Conservation (phyloP, 2,113 vertebrate species). For the Desmodus rotundus region DNA sequence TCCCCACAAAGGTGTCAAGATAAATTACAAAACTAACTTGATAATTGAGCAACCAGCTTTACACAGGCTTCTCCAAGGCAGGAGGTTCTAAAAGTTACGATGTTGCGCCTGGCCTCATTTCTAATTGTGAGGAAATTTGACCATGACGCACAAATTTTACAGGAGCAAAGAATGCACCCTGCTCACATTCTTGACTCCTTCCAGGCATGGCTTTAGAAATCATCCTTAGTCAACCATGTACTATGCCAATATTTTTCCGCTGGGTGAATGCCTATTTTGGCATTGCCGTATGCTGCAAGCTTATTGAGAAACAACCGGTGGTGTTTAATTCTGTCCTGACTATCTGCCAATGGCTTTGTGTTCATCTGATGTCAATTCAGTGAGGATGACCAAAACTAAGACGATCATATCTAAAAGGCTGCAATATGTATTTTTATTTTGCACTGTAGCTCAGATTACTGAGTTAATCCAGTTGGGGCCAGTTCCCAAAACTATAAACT, state of each 20-base stretch:
- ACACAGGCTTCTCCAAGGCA: background rate
- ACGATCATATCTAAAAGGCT: background rate
- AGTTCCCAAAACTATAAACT: background rate
- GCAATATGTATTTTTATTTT: background rate
- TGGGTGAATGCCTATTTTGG: background rate
- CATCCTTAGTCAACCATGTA: background rate
- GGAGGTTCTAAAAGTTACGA: background rate
- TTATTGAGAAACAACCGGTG: background rate
- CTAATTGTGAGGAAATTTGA: background rate
- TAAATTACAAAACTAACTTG: background rate
- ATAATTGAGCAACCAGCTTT: background rate
- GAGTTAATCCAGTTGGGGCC: background rate
- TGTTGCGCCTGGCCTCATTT: background rate
- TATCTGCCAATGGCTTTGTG: background rate
- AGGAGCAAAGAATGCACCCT: background rate
- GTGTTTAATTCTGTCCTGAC: background rate
- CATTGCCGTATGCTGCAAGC: background rate
- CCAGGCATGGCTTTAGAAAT: slow-evolving; percentile 2
- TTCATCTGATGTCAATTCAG: background rate
- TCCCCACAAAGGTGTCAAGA: background rate
- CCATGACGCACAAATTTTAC: background rate
- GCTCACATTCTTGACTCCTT: background rate
- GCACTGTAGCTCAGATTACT: background rate
- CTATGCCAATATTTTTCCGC: background rate
- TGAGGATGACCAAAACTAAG: background rate